phyloP scores from a whole-genome alignment of 2,888 invertebrate species.

The Thalpophila matura region DNA sequence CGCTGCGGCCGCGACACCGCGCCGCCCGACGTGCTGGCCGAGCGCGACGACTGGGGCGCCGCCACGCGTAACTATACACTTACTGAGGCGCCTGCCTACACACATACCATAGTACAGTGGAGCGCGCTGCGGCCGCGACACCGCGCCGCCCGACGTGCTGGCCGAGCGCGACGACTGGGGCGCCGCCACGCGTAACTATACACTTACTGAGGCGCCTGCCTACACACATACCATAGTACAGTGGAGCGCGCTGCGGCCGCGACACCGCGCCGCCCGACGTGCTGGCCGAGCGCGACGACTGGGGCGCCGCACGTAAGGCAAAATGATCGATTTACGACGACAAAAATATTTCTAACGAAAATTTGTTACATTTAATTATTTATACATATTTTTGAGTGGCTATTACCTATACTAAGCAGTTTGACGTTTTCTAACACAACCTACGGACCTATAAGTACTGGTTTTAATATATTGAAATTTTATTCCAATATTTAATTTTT shows the following conservation, averaged over 20 bases:
- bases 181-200: too few species aligned
- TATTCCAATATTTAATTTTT: conserved; percentile 7
- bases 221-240: too few species aligned
- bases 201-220: too few species aligned
- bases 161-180: too few species aligned
- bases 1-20: too few species aligned
- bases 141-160: too few species aligned
- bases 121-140: too few species aligned
- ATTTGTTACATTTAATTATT: conserved; percentile 10
- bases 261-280: conserved; percentile 84
- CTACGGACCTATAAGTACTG: conserved; percentile 1
- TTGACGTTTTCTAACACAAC: conserved; percentile 4
- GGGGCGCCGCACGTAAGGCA: neutral
- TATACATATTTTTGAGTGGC: conserved; percentile 6
- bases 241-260: conserved; percentile 74
- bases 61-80: too few species aligned
- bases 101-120: too few species aligned
- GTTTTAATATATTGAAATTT: neutral
- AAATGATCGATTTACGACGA: conserved; percentile 12
- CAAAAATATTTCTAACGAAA: conserved; percentile 4
- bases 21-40: too few species aligned
- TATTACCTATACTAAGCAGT: conserved; percentile 7
- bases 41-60: too few species aligned
- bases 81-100: too few species aligned
- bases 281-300: conserved; percentile 71